These are phyloP conservation scores for Heterohyrax brucei DNA, from an alignment of 2,797 vertebrate genomes.

Conservation along the genomic window DNA sequence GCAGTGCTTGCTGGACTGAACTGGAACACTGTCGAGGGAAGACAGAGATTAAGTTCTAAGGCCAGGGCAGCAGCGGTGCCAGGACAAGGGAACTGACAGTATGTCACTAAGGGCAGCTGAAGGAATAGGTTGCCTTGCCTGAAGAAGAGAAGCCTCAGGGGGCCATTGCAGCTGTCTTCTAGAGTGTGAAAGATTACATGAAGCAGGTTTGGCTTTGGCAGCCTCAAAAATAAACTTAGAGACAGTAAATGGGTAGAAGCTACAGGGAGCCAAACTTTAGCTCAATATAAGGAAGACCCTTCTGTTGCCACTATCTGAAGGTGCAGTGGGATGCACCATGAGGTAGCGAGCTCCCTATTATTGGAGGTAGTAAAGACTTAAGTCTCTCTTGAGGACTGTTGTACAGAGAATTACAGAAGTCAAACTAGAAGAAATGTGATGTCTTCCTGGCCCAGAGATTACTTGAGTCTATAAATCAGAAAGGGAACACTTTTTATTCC, in stretches of 20 bases:
- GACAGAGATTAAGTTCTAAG: background rate
- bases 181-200: background rate
- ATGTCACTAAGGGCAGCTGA: background rate
- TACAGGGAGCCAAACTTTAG: background rate
- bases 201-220: background rate
- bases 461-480: constrained; percentile 52
- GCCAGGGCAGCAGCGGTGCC: background rate
- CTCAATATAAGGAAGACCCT: background rate
- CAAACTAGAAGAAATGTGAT: background rate
- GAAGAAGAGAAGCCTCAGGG: background rate
- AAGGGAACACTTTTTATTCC: background rate
- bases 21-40: background rate
- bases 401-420: background rate
- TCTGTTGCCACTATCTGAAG: background rate
- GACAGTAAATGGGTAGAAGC: background rate
- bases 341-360: background rate
- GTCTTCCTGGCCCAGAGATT: constrained; percentile 16
- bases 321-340: rapidly evolving
- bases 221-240: background rate
- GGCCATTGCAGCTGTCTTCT: background rate
- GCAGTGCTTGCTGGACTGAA: background rate
- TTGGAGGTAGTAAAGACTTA: background rate
- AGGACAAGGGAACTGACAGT: background rate
- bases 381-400: background rate
- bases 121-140: background rate